Evolutionary conservation across 2,888 invertebrate genomes (phyloP).

Genomic region (Polydesmus complanatus): DNA sequence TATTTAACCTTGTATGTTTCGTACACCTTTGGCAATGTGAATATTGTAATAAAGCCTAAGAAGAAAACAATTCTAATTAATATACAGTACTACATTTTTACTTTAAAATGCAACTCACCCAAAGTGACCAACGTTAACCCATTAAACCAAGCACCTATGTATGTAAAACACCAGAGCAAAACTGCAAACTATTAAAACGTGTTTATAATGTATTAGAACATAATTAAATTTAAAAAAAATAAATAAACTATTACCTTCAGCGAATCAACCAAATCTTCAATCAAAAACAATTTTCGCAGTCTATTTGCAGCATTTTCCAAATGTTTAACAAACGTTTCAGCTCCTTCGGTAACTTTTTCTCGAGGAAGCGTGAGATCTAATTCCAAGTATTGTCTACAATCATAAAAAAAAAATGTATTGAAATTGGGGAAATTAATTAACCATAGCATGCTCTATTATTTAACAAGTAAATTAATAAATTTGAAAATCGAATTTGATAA

Average conservation of each 20-base stretch:
- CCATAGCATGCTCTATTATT: too few species aligned
- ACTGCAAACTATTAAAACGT: slow-evolving; percentile 68
- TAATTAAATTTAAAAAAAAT: background rate
- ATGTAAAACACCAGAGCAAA: slow-evolving; percentile 90
- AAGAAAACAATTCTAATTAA: slow-evolving; percentile 15
- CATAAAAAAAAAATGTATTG: too few species aligned
- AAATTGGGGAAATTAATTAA: too few species aligned
- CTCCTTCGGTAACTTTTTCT: slow-evolving; percentile 79
- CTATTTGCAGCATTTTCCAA: slow-evolving; percentile 66
- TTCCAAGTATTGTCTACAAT: slow-evolving; percentile 61
- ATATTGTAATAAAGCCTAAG: slow-evolving; percentile 78
- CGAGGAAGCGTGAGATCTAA: slow-evolving; percentile 72
- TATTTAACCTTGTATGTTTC: slow-evolving; percentile 32
- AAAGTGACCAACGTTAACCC: slow-evolving; percentile 96
- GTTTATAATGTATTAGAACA: background rate
- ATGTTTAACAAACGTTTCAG: slow-evolving; percentile 74
- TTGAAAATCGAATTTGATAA: too few species aligned
- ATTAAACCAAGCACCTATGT: slow-evolving; percentile 97
- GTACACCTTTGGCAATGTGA: slow-evolving; percentile 82
- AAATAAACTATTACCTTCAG: slow-evolving; percentile 32
- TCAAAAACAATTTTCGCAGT: slow-evolving; percentile 83
- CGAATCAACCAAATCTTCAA: slow-evolving; percentile 85
- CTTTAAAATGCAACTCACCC: slow-evolving; percentile 43
- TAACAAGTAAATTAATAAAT: too few species aligned
- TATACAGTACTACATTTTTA: background rate